These are phyloP conservation scores for Lasioglossum figueresi DNA, from an alignment of 2,888 invertebrate genomes.

Conservation along the genomic window DNA sequence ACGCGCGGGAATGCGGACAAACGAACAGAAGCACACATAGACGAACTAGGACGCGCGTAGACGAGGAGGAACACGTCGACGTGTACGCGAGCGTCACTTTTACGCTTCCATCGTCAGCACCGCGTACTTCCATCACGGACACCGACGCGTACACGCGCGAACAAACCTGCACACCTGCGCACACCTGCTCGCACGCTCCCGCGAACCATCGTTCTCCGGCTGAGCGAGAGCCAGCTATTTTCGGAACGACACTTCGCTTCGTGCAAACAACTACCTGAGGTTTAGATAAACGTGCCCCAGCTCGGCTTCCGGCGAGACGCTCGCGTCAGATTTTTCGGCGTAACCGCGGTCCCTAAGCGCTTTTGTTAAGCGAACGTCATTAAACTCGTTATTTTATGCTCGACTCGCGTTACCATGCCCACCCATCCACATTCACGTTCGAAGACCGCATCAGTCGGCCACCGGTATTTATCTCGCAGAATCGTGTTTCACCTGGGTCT, in stretches of 20 bases:
- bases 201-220: slow-evolving; percentile 22
- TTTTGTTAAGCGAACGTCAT: slow-evolving; percentile 47
- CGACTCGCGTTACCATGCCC: slow-evolving; percentile 9
- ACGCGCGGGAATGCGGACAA: not conserved
- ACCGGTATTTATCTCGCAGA: slow-evolving; percentile 15
- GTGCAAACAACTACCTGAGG: slow-evolving; percentile 38
- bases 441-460: slow-evolving; percentile 2
- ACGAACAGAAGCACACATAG: slow-evolving; percentile 1
- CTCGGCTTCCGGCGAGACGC: slow-evolving; percentile 18
- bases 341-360: not conserved
- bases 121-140: slow-evolving; percentile 23
- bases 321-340: slow-evolving; percentile 40
- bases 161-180: not conserved
- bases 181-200: slow-evolving; percentile 14
- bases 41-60: not conserved
- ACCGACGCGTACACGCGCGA: slow-evolving; percentile 19
- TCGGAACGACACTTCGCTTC: slow-evolving; percentile 46
- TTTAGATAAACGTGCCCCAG: slow-evolving; percentile 42
- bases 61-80: not conserved
- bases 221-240: slow-evolving; percentile 46
- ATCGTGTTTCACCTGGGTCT: not conserved
- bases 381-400: slow-evolving; percentile 38
- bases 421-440: slow-evolving; percentile 4
- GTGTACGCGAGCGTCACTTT: slow-evolving; percentile 33
- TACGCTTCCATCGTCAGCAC: slow-evolving; percentile 41